A percentile compares a stretch with the other conserved stretches of the same genome.
These are phyloP conservation scores for Tenualosa thibaudeaui DNA, from an alignment of 2,797 vertebrate genomes.

Conservation along the genomic window DNA sequence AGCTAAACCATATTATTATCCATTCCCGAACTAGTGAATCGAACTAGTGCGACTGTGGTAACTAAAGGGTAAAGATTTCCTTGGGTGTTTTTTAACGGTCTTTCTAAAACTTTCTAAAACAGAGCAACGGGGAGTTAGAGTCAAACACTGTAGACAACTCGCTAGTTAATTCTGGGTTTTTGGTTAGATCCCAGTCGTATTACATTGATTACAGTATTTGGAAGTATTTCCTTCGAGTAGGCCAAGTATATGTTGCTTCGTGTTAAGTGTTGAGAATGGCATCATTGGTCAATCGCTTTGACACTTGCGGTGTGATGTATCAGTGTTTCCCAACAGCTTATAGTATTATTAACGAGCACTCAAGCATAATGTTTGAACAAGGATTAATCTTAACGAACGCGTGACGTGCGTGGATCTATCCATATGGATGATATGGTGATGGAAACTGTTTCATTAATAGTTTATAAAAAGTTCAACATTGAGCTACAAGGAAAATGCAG, in stretches of 20 bases:
- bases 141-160: background rate
- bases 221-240: background rate
- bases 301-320: conserved; percentile 17
- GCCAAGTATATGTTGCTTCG: background rate
- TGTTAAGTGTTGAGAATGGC: conserved; percentile 4
- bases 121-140: no score
- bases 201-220: background rate
- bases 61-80: no score
- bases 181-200: background rate
- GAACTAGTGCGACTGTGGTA: no score
- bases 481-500: no score
- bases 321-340: background rate
- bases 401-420: background rate
- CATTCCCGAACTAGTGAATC: no score
- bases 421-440: no score
- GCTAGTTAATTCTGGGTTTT: no score
- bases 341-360: background rate
- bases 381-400: background rate
- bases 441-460: no score
- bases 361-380: background rate
- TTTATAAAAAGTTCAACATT: no score
- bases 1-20: no score
- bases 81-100: no score
- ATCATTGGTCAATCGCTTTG: background rate
- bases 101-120: no score